Evolutionary conservation across 2,113 vertebrate species (phyloP), one percentile per base, ranked within the genome.

Genomic region (Muntiacus reevesi): DNA sequence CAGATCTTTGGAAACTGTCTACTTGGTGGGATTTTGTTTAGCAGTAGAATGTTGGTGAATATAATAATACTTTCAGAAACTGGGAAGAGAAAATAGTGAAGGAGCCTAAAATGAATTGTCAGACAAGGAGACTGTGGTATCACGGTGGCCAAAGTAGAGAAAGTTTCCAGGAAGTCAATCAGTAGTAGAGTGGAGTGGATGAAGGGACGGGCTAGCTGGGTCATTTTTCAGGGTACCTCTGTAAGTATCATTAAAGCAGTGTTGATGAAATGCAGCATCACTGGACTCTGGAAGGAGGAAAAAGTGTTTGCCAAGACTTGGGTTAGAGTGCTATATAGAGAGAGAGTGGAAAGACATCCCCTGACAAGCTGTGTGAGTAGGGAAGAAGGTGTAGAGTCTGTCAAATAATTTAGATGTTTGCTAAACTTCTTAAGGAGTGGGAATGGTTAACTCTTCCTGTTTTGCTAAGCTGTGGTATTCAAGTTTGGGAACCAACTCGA

Each of bases 321-420:
- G 43, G 11, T 59, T 30, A 59, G 7, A 33, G 8, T 0, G 3
- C 40, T 40, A 15, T 14, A 45, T 5, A 17, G 0, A 21, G 1
- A 19, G 36, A 21, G 1, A 19, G 27, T 79, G 57, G 5, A 23
- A 88, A 91, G 55, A 17, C 76, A 60, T 14, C 7, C 43, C 43
- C 47, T 52, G 21, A 57, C 28, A 79, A 60, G 33, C 2, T 40
- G 14, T 76, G 33, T 62, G 50, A 33, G 5, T 25, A 79, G 1
- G 21, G 4, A 47, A 19, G 60, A 7, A 55, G 30, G 50, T 16
- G 2, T 6, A 57, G 36, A 82, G 19, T 45, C 23, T 30, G 9
- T 57, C 27, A 28, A 27, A 25, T 76, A 81, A 79, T 59, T 52
- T 6, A 36, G 19, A 64, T 23, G 47, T 71, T 87, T 57, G 28